A percentile compares a stretch with the other conserved stretches of the same genome.
Conservation (phyloP, 2,797 vertebrate species). For the Myotis findleyi region DNA sequence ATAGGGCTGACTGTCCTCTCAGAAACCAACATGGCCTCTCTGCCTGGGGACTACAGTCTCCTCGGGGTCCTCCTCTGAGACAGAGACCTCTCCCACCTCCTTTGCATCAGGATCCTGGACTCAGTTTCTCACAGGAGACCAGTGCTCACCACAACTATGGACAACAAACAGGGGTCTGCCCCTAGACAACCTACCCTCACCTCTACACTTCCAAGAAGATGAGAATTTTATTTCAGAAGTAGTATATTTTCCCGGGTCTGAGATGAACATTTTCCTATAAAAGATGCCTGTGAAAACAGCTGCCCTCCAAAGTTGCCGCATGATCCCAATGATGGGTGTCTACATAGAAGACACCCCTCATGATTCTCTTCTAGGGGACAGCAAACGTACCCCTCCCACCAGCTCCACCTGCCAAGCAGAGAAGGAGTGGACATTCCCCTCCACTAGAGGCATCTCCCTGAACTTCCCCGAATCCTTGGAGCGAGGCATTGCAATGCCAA, state of each 20-base stretch:
- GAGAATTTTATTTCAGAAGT: constrained; percentile 60
- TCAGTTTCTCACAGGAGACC: not conserved
- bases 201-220: not conserved
- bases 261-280: constrained; percentile 71
- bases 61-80: not conserved
- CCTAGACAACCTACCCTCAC: too few relatives aligned
- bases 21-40: not conserved
- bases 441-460: constrained; percentile 54
- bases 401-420: not conserved
- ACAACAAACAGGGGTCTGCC: not conserved
- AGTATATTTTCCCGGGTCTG: constrained; percentile 55
- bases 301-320: constrained; percentile 61
- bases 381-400: not conserved
- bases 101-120: not conserved
- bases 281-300: constrained; percentile 65
- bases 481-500: not conserved
- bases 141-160: not conserved
- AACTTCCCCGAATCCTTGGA: not conserved
- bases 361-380: constrained; percentile 74
- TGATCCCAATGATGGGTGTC: constrained; percentile 63
- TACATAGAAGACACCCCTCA: constrained; percentile 72
- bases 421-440: constrained; percentile 59
- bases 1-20: not conserved
- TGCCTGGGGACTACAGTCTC: not conserved
- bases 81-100: not conserved